These are phyloP conservation scores for Microchrysa polita DNA, from an alignment of 2,888 invertebrate genomes.

Conservation along the genomic window DNA sequence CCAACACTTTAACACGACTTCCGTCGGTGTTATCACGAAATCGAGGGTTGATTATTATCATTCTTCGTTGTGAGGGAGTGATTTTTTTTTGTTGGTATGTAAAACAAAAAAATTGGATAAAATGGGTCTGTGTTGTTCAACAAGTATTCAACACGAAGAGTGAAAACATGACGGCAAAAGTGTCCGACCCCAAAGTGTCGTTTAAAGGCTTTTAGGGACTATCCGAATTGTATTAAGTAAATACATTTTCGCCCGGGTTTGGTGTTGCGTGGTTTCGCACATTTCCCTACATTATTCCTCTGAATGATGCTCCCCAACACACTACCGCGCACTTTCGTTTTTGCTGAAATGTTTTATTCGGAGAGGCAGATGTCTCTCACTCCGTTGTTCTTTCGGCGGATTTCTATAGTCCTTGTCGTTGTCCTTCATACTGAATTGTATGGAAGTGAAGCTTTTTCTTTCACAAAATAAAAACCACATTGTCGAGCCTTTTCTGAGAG, in stretches of 20 bases:
- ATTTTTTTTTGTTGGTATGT: not conserved
- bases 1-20: not conserved
- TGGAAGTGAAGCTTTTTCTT: not conserved
- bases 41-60: conserved; percentile 1
- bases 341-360: too few relatives aligned
- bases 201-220: conserved; percentile 2
- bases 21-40: not conserved
- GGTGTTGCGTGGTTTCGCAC: not conserved
- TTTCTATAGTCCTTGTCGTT: not conserved
- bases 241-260: not conserved
- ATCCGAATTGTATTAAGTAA: not conserved
- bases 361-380: not conserved
- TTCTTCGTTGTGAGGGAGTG: not conserved
- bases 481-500: not conserved
- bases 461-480: conserved; percentile 1
- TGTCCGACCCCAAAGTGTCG: conserved; percentile 5
- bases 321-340: not conserved
- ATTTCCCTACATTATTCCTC: not conserved
- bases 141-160: not conserved
- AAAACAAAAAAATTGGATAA: not conserved
- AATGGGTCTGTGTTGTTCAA: not conserved
- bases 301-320: too few relatives aligned
- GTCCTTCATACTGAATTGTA: not conserved
- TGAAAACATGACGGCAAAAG: not conserved
- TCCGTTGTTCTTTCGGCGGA: not conserved